Evolutionary conservation across 2,888 invertebrate genomes (phyloP).

Genomic region (Reticulitermes lucifugus): DNA sequence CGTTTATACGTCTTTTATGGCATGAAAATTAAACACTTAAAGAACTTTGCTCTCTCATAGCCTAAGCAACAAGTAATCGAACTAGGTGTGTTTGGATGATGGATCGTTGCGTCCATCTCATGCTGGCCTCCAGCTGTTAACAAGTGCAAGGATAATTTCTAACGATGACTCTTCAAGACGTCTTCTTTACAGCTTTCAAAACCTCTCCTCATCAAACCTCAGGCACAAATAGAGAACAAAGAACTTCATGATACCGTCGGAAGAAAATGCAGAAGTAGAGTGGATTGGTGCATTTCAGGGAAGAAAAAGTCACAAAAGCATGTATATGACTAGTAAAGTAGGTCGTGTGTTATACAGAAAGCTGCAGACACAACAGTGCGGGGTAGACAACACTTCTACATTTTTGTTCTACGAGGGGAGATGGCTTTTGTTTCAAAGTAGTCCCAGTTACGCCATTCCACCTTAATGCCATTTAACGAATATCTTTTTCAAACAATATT

Average conservation of each 20-base stretch:
- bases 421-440: too few relatives aligned
- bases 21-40: not conserved
- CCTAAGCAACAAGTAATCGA: slow-evolving; percentile 6
- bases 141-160: not conserved
- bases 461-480: too few relatives aligned
- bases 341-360: too few relatives aligned
- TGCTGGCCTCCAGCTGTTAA: not conserved
- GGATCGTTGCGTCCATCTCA: not conserved
- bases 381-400: too few relatives aligned
- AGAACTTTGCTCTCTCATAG: not conserved
- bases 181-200: not conserved
- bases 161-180: not conserved
- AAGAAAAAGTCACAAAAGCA: not conserved
- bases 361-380: too few relatives aligned
- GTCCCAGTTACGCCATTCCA: too few relatives aligned
- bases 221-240: not conserved
- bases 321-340: not conserved
- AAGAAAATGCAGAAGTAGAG: not conserved
- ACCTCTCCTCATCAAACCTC: not conserved
- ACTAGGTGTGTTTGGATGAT: slow-evolving; percentile 1
- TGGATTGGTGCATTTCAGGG: not conserved
- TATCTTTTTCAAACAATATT: too few relatives aligned
- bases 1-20: not conserved
- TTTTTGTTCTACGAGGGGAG: too few relatives aligned
- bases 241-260: not conserved